These are phyloP conservation scores for Caligus rogercresseyi DNA, from an alignment of 1,140 invertebrate genomes.

Conservation along the genomic window DNA sequence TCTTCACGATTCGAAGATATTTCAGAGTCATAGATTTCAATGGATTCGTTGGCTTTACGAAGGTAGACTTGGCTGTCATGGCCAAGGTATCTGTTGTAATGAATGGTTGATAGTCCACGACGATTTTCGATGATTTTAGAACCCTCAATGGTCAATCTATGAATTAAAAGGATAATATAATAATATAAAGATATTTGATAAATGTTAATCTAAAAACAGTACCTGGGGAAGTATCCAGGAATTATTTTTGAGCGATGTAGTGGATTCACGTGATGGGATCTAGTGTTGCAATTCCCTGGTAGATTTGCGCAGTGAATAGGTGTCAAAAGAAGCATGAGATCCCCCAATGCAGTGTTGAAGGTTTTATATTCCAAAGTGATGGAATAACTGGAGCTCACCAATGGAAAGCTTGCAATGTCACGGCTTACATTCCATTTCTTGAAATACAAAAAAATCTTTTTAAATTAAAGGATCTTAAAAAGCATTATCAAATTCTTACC, in stretches of 20 bases:
- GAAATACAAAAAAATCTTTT: no score
- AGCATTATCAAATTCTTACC: conserved; percentile 5
- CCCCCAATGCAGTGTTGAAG: conserved; percentile 53
- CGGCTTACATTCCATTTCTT: conserved; percentile 54
- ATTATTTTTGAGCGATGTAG: conserved; percentile 15
- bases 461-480: neutral
- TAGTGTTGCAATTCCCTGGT: conserved; percentile 14
- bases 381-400: conserved; percentile 60
- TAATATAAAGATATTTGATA: neutral
- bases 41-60: conserved; percentile 66
- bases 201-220: neutral
- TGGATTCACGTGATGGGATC: conserved; percentile 10
- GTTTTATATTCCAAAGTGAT: conserved; percentile 63
- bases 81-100: conserved; percentile 51
- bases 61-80: conserved; percentile 41
- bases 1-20: conserved; percentile 58
- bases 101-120: conserved; percentile 58
- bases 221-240: conserved; percentile 16
- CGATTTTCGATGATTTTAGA: conserved; percentile 59
- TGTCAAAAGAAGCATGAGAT: conserved; percentile 59
- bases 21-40: conserved; percentile 55
- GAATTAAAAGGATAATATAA: neutral
- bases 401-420: conserved; percentile 68
- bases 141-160: conserved; percentile 39
- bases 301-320: conserved; percentile 34